phyloP scores from a whole-genome alignment of 2,888 invertebrate genomes.

The Drosophila nr. perissopoda region DNA sequence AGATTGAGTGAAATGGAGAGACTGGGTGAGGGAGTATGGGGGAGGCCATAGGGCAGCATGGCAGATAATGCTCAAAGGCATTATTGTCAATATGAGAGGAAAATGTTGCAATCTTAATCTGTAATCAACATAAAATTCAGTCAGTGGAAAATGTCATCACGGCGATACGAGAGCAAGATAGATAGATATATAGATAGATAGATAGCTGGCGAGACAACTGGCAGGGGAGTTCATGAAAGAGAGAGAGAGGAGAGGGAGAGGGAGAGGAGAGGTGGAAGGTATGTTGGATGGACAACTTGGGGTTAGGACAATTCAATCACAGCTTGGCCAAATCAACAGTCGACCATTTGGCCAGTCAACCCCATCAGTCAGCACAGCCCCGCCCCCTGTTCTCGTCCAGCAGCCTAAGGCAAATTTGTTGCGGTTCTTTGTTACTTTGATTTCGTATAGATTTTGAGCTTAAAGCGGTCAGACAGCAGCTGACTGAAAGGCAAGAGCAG shows the following conservation, averaged over 20 bases:
- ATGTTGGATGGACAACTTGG: constrained; percentile 41
- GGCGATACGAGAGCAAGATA: constrained; percentile 57
- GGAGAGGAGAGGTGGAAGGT: constrained; percentile 2
- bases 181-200: constrained; percentile 21
- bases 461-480: constrained; percentile 49
- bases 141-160: constrained; percentile 79
- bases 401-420: constrained; percentile 76
- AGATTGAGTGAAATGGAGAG: constrained; percentile 9
- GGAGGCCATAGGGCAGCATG: constrained; percentile 57
- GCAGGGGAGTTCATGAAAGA: constrained; percentile 16
- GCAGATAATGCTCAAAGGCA: constrained; percentile 71
- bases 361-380: constrained; percentile 42
- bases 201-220: constrained; percentile 25
- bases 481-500: constrained; percentile 7
- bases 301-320: constrained; percentile 76
- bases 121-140: constrained; percentile 81
- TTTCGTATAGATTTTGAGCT: constrained; percentile 71
- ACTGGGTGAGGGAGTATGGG: constrained; percentile 4
- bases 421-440: constrained; percentile 78
- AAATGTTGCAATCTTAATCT: constrained; percentile 82
- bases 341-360: constrained; percentile 55
- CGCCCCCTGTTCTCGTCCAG: constrained; percentile 13
- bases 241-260: constrained; percentile 17
- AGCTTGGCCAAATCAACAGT: constrained; percentile 74
- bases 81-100: constrained; percentile 76